phyloP scores from a whole-genome alignment of 2,797 vertebrate genomes.

The Muscicapa striata region DNA sequence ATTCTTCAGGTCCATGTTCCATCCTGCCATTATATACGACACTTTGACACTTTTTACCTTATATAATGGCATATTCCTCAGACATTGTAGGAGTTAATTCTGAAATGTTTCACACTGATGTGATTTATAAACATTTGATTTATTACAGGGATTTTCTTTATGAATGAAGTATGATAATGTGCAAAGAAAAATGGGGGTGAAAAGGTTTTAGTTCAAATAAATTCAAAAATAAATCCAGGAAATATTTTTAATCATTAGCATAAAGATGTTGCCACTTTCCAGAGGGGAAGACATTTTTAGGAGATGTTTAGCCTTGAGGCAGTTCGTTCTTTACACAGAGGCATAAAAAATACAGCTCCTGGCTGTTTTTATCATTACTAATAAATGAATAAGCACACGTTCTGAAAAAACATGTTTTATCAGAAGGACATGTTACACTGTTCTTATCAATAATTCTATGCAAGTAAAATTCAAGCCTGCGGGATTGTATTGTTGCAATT shows the following conservation, averaged over 20 bases:
- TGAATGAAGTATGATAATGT: neutral
- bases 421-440: constrained; percentile 40
- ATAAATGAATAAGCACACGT: constrained; percentile 60
- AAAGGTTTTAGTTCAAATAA: neutral
- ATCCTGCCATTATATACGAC: neutral
- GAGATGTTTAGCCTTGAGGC: constrained; percentile 61
- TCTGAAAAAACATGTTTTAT: constrained; percentile 36
- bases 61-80: neutral
- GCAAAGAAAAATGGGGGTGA: accelerated
- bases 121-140: neutral
- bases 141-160: neutral
- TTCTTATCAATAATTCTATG: constrained; percentile 71
- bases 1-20: neutral
- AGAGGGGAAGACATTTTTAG: constrained; percentile 38
- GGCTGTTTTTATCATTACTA: constrained; percentile 66
- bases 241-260: constrained; percentile 65
- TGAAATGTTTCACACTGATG: neutral
- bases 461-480: constrained; percentile 46
- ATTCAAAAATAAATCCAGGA: neutral
- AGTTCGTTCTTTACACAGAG: constrained; percentile 58
- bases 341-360: constrained; percentile 59
- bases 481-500: constrained; percentile 26
- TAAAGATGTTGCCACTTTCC: constrained; percentile 54
- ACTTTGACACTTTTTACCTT: neutral
- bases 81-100: neutral